A percentile compares a stretch with the other conserved stretches of the same genome.
phyloP scores from a whole-genome alignment of 2,797 vertebrate species.

The Steatocranus sp. region DNA sequence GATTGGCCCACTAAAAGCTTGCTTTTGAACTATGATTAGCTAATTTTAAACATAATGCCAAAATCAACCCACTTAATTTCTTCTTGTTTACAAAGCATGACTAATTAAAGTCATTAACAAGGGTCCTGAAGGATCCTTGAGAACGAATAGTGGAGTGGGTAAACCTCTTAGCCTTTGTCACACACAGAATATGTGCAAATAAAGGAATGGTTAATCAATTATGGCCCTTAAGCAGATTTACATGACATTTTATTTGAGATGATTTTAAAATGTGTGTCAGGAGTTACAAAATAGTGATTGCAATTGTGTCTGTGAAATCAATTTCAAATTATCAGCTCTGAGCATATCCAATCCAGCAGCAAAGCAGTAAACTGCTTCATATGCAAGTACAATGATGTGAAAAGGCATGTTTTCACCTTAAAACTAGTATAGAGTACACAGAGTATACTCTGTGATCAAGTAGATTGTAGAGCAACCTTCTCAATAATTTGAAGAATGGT shows the following conservation, averaged over 20 bases:
- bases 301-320: background rate
- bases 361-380: background rate
- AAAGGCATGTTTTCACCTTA: background rate
- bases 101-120: background rate
- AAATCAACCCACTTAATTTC: background rate
- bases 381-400: background rate
- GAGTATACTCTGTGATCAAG: background rate
- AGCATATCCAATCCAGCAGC: background rate
- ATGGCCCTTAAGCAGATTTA: background rate
- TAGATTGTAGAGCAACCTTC: fast-evolving
- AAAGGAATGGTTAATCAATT: background rate
- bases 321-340: background rate
- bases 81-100: background rate
- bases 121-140: background rate
- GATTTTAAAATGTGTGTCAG: background rate
- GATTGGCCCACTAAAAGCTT: background rate
- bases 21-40: background rate
- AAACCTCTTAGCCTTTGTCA: background rate
- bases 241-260: background rate
- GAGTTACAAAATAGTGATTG: background rate
- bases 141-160: background rate
- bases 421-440: background rate
- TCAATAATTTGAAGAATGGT: background rate
- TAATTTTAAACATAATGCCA: background rate
- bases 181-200: background rate